Base-by-base conservation (phyloP, 2,797 vertebrate species). In the Falco concolor region DNA sequence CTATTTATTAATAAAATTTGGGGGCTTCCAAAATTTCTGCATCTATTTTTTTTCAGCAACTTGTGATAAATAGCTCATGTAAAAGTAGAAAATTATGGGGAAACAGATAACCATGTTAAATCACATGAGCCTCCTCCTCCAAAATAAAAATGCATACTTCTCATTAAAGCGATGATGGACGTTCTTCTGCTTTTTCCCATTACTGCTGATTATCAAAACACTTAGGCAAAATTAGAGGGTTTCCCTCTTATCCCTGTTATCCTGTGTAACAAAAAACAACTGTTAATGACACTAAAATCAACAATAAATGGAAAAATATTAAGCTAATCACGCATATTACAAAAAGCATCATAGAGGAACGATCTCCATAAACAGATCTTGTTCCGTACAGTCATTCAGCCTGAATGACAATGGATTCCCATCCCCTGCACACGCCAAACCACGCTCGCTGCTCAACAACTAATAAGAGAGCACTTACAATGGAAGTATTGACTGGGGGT, bases 201-300 rank as follows among this genome's bases (percentile, higher is more conserved):
- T 91, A 72, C 24, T 45, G 23, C 38, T 85, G 28, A 70, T 63
- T 72, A 91, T 30, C 64, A 68, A 83, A 82, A 85, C 12, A 69
- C 32, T 49, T 57, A 47, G 23, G 13, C 13, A 79, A 76, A 87
- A 56, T 40, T 18, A 36, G 5, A 83, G 19, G 21, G 14, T 68
- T 78, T 75, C 28, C 57, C 30, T 60, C 56, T 84, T 42, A 59
- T 21, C 22, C 8, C 23, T 54, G 10, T 59, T 44, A 54, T 27
- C 34, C 25, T 17, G 13, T 34, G 44, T 60, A 73, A 67, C 16
- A 79, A 59, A 60, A 2, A 2, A 4, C 38, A 82, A 16, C 1
- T 1, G 16, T 34, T 90, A 81, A 61, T 24, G 18, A 60, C 23
- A 45, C 63, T 30, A 73, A 76, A 90, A 90, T 36, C 36, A 80